phyloP scores from a whole-genome alignment of 2,797 vertebrate genomes.

The Leontopithecus rosalia region DNA sequence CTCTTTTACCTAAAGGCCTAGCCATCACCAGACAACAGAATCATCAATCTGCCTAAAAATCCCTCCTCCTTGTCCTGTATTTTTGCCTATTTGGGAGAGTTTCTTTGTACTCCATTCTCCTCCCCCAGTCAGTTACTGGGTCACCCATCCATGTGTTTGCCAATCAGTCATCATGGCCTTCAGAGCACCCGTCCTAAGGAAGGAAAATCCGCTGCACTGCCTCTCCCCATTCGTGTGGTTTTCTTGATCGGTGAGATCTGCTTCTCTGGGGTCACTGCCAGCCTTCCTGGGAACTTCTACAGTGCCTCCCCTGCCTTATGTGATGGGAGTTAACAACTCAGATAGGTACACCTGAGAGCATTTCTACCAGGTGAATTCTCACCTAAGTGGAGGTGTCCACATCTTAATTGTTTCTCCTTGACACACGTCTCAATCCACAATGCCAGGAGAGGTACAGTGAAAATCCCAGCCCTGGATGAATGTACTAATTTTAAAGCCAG shows the following conservation, averaged over 20 bases:
- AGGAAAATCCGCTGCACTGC: neutral
- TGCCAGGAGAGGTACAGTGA: neutral
- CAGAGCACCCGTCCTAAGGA: neutral
- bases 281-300: neutral
- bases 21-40: conserved; percentile 33
- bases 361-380: neutral
- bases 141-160: neutral
- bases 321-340: neutral
- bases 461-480: conserved; percentile 60
- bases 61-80: neutral
- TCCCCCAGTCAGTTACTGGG: neutral
- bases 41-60: neutral
- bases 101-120: neutral
- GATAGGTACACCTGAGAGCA: neutral
- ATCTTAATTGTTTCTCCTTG: neutral
- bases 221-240: neutral
- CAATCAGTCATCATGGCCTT: neutral
- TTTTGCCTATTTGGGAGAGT: neutral
- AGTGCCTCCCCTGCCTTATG: neutral
- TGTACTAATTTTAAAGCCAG: conserved; percentile 70
- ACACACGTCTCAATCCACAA: neutral
- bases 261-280: conserved; percentile 40
- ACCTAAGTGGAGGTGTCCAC: neutral
- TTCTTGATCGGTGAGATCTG: neutral
- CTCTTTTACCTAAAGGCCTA: conserved; percentile 67